Percentiles rank a stretch among this genome's conserved stretches.
Conservation (phyloP, 2,113 vertebrate genomes). For the Rhagologus leucostigma region DNA sequence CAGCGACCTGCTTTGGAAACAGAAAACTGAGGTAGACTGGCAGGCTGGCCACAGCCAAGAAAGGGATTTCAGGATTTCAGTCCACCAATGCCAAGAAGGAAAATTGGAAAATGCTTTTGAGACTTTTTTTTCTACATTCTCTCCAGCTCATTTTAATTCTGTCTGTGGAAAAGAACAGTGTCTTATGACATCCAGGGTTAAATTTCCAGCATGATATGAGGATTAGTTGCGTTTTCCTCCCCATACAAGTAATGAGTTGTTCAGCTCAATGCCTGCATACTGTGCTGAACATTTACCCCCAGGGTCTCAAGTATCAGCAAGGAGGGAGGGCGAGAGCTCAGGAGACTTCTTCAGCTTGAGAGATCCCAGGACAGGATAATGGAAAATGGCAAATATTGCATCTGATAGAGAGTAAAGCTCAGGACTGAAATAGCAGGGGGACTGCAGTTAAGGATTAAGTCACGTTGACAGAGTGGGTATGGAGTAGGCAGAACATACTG, state of each 20-base stretch:
- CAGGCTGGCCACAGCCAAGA: not conserved
- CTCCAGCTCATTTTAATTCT: not conserved
- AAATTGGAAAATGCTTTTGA: not conserved
- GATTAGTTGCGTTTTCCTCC: not conserved
- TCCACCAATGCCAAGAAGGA: not conserved
- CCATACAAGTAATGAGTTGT: not conserved
- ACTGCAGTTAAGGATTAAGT: not conserved
- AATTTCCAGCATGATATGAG: not conserved
- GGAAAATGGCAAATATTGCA: constrained; percentile 19
- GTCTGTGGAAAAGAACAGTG: not conserved
- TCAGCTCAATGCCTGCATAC: not conserved
- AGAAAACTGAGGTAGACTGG: not conserved
- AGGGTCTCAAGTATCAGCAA: constrained; percentile 1
- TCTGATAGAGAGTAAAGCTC: not conserved
- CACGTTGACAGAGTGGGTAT: rapidly evolving
- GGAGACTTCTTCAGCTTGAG: constrained; percentile 12
- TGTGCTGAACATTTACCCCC: constrained; percentile 6
- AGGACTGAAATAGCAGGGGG: not conserved
- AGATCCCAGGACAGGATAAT: constrained; percentile 28
- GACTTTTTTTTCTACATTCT: not conserved
- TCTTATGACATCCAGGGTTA: not conserved
- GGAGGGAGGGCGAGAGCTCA: not conserved
- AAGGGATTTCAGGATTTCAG: not conserved
- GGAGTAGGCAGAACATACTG: not conserved
- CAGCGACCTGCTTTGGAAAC: not conserved